Evolutionary conservation across 2,113 vertebrate species (phyloP), one percentile per base, ranked within the genome.

Genomic region (Gymnarchus niloticus): DNA sequence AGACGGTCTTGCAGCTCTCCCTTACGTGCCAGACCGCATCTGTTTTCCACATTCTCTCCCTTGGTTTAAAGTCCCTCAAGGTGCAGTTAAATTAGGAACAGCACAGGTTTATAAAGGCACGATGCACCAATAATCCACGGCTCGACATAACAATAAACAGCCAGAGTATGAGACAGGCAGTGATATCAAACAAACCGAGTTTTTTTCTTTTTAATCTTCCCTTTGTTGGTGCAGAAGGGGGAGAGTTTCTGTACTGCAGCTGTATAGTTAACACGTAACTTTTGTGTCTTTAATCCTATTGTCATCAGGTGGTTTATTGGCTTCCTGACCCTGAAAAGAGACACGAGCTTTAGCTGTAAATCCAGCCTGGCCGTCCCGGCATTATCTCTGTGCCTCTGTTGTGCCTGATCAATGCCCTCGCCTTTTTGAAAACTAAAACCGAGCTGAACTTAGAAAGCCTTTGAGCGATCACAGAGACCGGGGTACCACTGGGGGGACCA

Each of bases 341-440:
- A 95, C 94, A 94, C 93, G 94, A 92, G 94, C 94, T 94, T 95
- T 95, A 95, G 95, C 94, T 92, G 94, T 95, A 95, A 95, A 96
- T 95, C 94, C 94, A 94, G 93, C 94, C 94, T 94, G 93, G 94
- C 94, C 94, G 92, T 93, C 52, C 93, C 93, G 92, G 94, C 95
- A 94, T 95, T 95, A 95, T 94, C 93, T 94, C 94, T 94, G 94
- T 93, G 93, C 95, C 95, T 94, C 95, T 94, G 95, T 94, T 93
- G 92, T 93, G 93, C 94, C 54, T 96, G 95, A 96, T 96, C 95
- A 96, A 95, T 95, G 93, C 93, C 94, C 93, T 93, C 94, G 95
- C 52, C 95, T 93, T 94, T 94, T 95, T 95, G 94, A 96, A 96
- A 96, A 95, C 94, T 94, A 95, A 96, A 95, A 93, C 95, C 93